These are phyloP conservation scores for Hycleus cichorii DNA, from an alignment of 1,140 invertebrate species.

Conservation along the genomic window DNA sequence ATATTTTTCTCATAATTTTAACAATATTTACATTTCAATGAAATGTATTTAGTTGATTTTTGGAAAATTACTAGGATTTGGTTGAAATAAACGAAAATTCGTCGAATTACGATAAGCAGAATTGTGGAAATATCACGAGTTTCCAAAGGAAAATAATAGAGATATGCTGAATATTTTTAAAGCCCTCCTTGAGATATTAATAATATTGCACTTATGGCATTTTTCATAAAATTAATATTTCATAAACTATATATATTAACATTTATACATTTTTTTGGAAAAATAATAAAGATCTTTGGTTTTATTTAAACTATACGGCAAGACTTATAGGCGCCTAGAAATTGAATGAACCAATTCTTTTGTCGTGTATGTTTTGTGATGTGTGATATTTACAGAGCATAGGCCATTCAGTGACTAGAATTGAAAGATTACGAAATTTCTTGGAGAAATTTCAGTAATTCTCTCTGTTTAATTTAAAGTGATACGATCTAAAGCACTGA, in stretches of 20 bases:
- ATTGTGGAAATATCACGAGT: neutral
- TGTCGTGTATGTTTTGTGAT: too few species aligned
- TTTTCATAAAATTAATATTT: neutral
- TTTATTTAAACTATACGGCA: conserved; percentile 17
- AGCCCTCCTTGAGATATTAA: neutral
- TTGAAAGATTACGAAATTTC: neutral
- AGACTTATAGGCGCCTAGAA: too few species aligned
- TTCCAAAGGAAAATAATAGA: neutral
- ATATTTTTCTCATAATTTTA: conserved; percentile 29
- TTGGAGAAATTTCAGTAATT: too few species aligned
- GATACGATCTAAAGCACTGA: too few species aligned
- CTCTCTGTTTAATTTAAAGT: too few species aligned
- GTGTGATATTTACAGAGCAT: conserved; percentile 14
- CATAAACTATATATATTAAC: conserved; percentile 27
- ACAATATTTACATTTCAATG: conserved; percentile 37
- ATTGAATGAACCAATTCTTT: too few species aligned
- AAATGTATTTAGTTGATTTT: conserved; percentile 31
- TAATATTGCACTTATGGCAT: too few species aligned
- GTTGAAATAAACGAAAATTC: neutral
- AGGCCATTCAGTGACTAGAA: conserved; percentile 18
- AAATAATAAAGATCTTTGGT: conserved; percentile 34
- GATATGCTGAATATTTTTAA: neutral
- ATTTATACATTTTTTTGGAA: conserved; percentile 20
- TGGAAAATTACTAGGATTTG: neutral
- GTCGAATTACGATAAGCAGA: neutral